These are phyloP conservation scores for Sinocyclocheilus maitianheensis DNA, from an alignment of 2,113 vertebrate genomes.

Conservation along the genomic window DNA sequence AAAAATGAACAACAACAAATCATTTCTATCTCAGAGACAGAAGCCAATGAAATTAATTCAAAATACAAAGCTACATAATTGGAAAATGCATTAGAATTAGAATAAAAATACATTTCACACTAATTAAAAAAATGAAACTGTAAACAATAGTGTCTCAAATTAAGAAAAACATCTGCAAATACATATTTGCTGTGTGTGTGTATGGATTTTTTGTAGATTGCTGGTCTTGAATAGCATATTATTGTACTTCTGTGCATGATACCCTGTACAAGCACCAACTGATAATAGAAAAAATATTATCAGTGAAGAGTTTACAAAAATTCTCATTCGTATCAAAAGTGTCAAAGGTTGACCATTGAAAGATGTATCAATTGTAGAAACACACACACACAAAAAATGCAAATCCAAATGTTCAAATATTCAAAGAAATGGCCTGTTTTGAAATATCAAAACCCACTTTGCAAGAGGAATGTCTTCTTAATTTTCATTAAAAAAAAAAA, in stretches of 20 bases:
- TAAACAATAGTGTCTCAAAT: constrained; percentile 4
- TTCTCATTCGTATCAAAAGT: constrained; percentile 50
- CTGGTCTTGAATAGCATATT: constrained; percentile 41
- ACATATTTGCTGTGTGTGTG: neutral
- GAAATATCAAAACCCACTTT: constrained; percentile 33
- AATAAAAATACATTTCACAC: constrained; percentile 9
- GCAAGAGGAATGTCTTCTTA: constrained; percentile 1
- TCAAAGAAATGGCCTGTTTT: neutral
- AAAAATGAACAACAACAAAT: constrained; percentile 19
- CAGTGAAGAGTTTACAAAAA: constrained; percentile 39
- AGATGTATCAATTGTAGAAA: constrained; percentile 41
- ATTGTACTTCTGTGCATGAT: constrained; percentile 36
- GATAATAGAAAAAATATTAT: constrained; percentile 47
- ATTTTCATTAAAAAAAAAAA: neutral
- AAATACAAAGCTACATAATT: constrained; percentile 33
- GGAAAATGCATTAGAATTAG: neutral
- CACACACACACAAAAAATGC: neutral
- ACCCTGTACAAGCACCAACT: constrained; percentile 53
- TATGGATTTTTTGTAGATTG: constrained; percentile 28
- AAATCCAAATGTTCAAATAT: constrained; percentile 5
- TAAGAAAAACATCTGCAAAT: constrained; percentile 21
- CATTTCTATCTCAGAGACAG: constrained; percentile 12
- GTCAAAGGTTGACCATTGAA: constrained; percentile 36
- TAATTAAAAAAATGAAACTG: neutral
- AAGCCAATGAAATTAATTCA: constrained; percentile 21